Evolutionary conservation across 2,113 vertebrate genomes (phyloP).

Genomic region (Phaetusa simplex): DNA sequence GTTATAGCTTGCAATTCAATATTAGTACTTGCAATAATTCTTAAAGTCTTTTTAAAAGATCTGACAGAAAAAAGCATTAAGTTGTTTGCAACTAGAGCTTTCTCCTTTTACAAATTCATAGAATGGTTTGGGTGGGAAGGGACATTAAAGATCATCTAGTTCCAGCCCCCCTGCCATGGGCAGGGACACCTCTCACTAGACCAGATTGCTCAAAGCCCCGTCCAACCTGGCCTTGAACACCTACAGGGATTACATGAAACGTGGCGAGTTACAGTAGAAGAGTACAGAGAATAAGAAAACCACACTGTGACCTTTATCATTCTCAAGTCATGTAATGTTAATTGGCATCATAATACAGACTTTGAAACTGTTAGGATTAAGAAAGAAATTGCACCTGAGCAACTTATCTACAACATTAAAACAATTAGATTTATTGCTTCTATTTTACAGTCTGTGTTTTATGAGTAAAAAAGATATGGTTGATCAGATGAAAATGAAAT

Average conservation of each 20-base stretch:
- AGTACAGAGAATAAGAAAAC: not conserved
- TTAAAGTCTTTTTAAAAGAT: not conserved
- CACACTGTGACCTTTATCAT: not conserved
- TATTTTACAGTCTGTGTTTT: not conserved
- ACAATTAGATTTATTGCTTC: not conserved
- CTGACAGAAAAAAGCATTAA: not conserved
- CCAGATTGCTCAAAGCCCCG: not conserved
- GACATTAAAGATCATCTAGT: not conserved
- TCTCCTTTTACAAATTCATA: not conserved
- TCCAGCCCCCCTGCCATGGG: not conserved
- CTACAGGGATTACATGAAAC: not conserved
- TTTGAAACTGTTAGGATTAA: too few species aligned
- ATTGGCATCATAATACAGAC: not conserved
- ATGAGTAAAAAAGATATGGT: not conserved
- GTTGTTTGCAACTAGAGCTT: not conserved
- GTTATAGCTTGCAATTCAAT: not conserved
- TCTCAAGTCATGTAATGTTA: not conserved
- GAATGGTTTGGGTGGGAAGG: not conserved
- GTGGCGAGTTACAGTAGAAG: not conserved
- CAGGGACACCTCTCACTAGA: not conserved
- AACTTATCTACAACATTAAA: not conserved
- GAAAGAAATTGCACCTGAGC: not conserved
- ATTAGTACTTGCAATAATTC: not conserved
- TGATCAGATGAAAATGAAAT: not conserved
- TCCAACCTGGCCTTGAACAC: not conserved